These are phyloP conservation scores for Corythucha ciliata DNA, from an alignment of 2,888 invertebrate species.

Conservation along the genomic window DNA sequence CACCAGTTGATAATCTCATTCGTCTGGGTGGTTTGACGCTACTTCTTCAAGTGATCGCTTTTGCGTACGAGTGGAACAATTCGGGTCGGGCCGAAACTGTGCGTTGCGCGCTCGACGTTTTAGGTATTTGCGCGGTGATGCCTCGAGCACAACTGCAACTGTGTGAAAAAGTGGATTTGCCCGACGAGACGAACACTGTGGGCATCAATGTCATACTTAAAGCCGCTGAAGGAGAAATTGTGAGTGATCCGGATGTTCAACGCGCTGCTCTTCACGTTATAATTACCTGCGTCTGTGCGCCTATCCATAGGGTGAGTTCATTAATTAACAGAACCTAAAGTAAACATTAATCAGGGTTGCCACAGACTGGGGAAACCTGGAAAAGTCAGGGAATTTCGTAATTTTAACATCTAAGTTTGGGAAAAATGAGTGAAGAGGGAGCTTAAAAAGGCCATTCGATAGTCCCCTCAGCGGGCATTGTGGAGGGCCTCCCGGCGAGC, in stretches of 20 bases:
- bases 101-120: constrained; percentile 71
- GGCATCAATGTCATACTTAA: constrained; percentile 72
- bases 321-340: no score
- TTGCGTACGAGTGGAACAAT: constrained; percentile 87
- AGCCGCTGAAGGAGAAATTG: constrained; percentile 84
- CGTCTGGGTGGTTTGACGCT: constrained; percentile 73
- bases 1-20: constrained; percentile 78
- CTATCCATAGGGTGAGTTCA: constrained; percentile 62
- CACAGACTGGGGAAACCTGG: not conserved
- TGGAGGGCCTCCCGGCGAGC: no score
- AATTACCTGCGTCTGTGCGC: constrained; percentile 90
- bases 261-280: constrained; percentile 82
- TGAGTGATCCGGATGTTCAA: constrained; percentile 84
- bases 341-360: no score
- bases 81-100: constrained; percentile 79
- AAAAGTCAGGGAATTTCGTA: no score
- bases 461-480: no score
- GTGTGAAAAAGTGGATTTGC: constrained; percentile 65
- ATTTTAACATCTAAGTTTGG: no score
- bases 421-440: no score
- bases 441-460: no score
- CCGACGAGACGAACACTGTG: constrained; percentile 66
- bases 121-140: constrained; percentile 82
- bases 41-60: constrained; percentile 75
- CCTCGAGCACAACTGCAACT: constrained; percentile 67